Evolutionary conservation across 2,113 vertebrate genomes (phyloP), one percentile per base, ranked within the genome.

Genomic region (Piaya cayana): DNA sequence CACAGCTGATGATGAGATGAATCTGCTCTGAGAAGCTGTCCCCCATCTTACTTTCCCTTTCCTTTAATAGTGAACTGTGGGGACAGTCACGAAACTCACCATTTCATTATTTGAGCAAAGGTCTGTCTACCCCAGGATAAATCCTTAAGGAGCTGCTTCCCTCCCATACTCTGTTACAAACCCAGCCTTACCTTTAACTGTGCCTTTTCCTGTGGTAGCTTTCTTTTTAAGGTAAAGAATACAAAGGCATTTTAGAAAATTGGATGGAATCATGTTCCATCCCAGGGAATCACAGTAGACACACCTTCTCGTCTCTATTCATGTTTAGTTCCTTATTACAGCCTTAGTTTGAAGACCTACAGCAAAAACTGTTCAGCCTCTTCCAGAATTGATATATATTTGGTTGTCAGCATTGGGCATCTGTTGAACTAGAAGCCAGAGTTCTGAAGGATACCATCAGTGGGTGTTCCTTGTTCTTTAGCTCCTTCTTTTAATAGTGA

Each of bases 1-100:
- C 62, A 49, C 6, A 64, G 19, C 11, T 63, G 20, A 1, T 0
- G 1, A 25, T 22, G 22, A 17, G 49, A 37, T 25, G 12, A 47
- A 72, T 90, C 71, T n/a, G 39, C n/a, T 68, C 63, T 60, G 47
- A 11, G 26, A 36, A 76, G 32, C 52, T 87, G 25, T 21, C 9
- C 36, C n/a, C 15, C 21, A 8, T 39, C 58, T 56, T 60, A 10
- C 9, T 45, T 45, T 45, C 18, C 34, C 36, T 52, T 47, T 36
- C 59, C 34, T 60, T 84, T 17, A 3, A 17, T 6, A 18, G 37
- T 18, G 43, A 39, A 23, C 43, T 37, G 16, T 45, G 45, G 42
- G n/a, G 59, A 26, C 15, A 25, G 34, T 6, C 27, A 23, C 69
- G 55, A 37, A 49, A n/a, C 45, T 30, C 45, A 39, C 42, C 26